Evolutionary conservation across 2,113 vertebrate species (phyloP), one percentile per base, ranked within the genome.

Genomic region (Oncorhynchus keta): DNA sequence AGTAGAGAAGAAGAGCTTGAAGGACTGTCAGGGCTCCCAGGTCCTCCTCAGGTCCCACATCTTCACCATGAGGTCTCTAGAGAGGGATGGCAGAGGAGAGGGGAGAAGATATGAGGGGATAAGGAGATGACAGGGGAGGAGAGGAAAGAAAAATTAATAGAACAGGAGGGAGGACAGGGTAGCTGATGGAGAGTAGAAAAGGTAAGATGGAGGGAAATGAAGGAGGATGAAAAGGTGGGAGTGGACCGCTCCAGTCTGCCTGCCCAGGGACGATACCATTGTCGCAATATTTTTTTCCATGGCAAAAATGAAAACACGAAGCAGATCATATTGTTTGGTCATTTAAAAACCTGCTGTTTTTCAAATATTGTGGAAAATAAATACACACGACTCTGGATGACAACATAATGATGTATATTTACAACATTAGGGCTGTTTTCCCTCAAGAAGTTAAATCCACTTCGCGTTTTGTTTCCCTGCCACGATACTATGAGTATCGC

Each of bases 1-100:
- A 0, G 95, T 97, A 92, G 93, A 93, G 83, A 98, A 88, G 81
- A 92, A 94, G 14, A 97, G 94, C 87, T 95, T 98, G 82, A 95
- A 92, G 49, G 70, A 91, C 90, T 26, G 92, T 95, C 85, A 96
- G 45, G 97, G 97, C 64, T 94, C 86, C 0, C 93, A 90, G 32
- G 92, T 93, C 73, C 94, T 92, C 24, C 93, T 93, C 83, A 99
- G 85, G 51, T 99, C 95, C 97, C 98, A 99, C 72, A 95, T 95
- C 90, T 98, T 99, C 84, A 97, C 95, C 88, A 99, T 77, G 85
- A 99, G 93, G 81, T 95, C 81, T 79, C 97, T 99, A 76, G 7
- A 59, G 20, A 9, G 20, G 65, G 28, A 12, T 2, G 16, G 48
- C 0, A 55, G 59, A 62, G 57, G 57, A 61, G 20, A 18, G 59